Conservation (phyloP, 2,113 vertebrate genomes). For the Sorex fumeus region DNA sequence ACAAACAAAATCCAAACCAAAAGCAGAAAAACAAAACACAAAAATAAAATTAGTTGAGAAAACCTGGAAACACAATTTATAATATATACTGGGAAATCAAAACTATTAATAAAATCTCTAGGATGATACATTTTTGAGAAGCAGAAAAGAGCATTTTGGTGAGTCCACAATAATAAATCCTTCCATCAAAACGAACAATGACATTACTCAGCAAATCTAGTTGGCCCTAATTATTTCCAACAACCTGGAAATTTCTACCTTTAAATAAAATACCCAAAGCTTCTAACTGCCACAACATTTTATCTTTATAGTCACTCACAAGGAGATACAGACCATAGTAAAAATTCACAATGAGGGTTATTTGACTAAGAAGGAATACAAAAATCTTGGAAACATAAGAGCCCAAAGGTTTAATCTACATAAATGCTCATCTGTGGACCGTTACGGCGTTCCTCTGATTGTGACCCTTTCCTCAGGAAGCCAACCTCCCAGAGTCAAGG, state of each 20-base stretch:
- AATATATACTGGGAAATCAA: constrained; percentile 40
- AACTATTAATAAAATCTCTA: constrained; percentile 57
- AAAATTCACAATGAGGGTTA: constrained; percentile 53
- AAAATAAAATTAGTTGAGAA: constrained; percentile 46
- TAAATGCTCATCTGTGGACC: neutral
- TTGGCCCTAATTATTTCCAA: neutral
- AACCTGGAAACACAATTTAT: constrained; percentile 63
- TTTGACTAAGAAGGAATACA: constrained; percentile 46
- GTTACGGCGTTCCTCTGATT: neutral
- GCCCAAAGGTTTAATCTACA: constrained; percentile 23
- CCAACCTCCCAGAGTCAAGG: neutral
- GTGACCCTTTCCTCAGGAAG: neutral
- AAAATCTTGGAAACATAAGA: constrained; percentile 12
- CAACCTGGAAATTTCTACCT: constrained; percentile 28
- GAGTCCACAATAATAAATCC: neutral
- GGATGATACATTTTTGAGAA: neutral
- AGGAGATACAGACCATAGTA: neutral
- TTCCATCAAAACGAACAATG: neutral
- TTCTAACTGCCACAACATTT: neutral
- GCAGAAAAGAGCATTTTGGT: constrained; percentile 39
- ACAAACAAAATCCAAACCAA: too few relatives aligned
- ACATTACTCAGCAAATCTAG: constrained; percentile 8
- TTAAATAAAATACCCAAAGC: neutral
- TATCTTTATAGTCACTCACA: constrained; percentile 47
- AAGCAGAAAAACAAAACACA: neutral